Conservation (phyloP, 2,888 invertebrate genomes). For the Prosopocoilus inquinatus region DNA sequence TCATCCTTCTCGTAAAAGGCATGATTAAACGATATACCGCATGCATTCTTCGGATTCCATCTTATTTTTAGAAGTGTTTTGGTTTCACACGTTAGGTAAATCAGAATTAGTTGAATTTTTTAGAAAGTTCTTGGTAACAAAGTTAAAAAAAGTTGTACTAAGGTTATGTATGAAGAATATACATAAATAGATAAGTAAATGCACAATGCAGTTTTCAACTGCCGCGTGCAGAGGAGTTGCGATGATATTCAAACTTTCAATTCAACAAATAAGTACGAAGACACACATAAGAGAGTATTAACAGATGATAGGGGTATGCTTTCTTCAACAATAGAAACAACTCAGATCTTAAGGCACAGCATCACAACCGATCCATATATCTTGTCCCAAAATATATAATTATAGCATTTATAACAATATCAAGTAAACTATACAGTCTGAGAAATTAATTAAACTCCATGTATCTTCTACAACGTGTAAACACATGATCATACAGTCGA, state of each 20-base stretch:
- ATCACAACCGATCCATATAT: conserved; percentile 35
- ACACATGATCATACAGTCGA: too few relatives aligned
- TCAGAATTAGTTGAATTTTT: conserved; percentile 12
- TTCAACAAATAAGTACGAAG: conserved; percentile 21
- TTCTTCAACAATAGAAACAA: conserved; percentile 20
- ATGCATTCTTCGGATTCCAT: too few relatives aligned
- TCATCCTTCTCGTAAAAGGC: conserved; percentile 7
- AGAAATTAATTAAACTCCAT: too few relatives aligned
- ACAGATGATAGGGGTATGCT: conserved; percentile 18
- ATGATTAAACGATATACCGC: too few relatives aligned
- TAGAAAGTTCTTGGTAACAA: conserved; percentile 46
- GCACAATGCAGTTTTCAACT: conserved; percentile 34
- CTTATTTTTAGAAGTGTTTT: too few relatives aligned
- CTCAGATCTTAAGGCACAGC: conserved; percentile 48
- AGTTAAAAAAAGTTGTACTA: conserved; percentile 47
- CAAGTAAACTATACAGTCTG: too few relatives aligned
- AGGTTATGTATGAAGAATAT: conserved; percentile 30
- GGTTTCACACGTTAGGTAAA: too few relatives aligned
- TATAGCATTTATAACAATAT: too few relatives aligned
- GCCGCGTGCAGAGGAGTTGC: conserved; percentile 19
- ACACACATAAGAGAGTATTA: conserved; percentile 34
- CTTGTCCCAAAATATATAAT: too few relatives aligned
- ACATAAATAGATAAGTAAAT: conserved; percentile 31
- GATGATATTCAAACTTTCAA: too few relatives aligned
- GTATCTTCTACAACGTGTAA: too few relatives aligned